phyloP scores from a whole-genome alignment of 2,113 vertebrate genomes.

The Psammodynastes pulverulentus region DNA sequence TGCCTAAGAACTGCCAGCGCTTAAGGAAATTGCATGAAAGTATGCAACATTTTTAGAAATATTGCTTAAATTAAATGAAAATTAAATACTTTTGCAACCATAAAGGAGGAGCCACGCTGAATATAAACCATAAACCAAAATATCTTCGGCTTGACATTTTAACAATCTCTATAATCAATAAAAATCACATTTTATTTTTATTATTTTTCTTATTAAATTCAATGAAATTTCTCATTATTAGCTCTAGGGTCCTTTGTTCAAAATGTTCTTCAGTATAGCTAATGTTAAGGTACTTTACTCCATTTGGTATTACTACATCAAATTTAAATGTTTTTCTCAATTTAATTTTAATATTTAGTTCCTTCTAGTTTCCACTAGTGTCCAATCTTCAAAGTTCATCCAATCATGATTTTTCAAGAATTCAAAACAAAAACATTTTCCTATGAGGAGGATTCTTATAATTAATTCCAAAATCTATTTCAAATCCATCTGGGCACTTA shows the following conservation, averaged over 20 bases:
- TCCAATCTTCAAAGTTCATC: background rate
- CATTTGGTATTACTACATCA: background rate
- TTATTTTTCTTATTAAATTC: slow-evolving; percentile 31
- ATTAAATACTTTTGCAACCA: background rate
- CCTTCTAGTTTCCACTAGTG: background rate
- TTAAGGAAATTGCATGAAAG: background rate
- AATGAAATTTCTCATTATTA: slow-evolving; percentile 55
- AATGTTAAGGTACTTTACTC: background rate
- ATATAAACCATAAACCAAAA: slow-evolving; percentile 19
- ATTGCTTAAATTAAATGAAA: background rate
- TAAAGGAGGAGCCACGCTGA: background rate
- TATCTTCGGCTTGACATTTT: slow-evolving; percentile 54
- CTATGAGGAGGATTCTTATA: background rate
- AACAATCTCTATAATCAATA: slow-evolving; percentile 45
- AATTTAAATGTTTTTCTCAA: background rate
- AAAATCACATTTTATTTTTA: slow-evolving; percentile 2
- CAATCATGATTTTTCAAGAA: background rate
- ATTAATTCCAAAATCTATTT: background rate
- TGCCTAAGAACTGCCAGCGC: background rate
- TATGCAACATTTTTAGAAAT: background rate
- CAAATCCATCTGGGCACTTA: background rate
- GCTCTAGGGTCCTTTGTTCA: background rate
- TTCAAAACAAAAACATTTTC: background rate
- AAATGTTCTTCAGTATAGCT: background rate
- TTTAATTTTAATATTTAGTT: background rate